phyloP scores from a whole-genome alignment of 1,140 invertebrate species.

The Bombyx mori region ASM3026992v2 NC_085110.1:10324501-10325000 shows the following conservation, averaged over 20 bases:
- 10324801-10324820: slow-evolving; percentile 71
- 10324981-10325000: slow-evolving; percentile 61
- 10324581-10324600: slow-evolving; percentile 67
- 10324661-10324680: slow-evolving; percentile 64
- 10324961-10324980: slow-evolving; percentile 64
- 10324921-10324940: slow-evolving; percentile 57
- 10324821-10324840: slow-evolving; percentile 72
- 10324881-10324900: slow-evolving; percentile 63
- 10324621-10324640: slow-evolving; percentile 67
- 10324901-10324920: slow-evolving; percentile 68
- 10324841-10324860: slow-evolving; percentile 71
- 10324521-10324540: slow-evolving; percentile 50
- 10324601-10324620: slow-evolving; percentile 69
- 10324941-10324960: slow-evolving; percentile 30
- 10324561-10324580: slow-evolving; percentile 46
- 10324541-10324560: slow-evolving; percentile 63
- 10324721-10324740: slow-evolving; percentile 65
- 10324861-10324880: slow-evolving; percentile 69
- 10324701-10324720: slow-evolving; percentile 67
- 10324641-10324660: slow-evolving; percentile 62
- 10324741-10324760: slow-evolving; percentile 60
- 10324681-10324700: slow-evolving; percentile 70
- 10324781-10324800: slow-evolving; percentile 69
- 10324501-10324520: too few species aligned
- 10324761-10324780: slow-evolving; percentile 59